These are phyloP conservation scores for Corbicula japonica DNA, from an alignment of 2,888 invertebrate species.

Conservation along the genomic window DNA sequence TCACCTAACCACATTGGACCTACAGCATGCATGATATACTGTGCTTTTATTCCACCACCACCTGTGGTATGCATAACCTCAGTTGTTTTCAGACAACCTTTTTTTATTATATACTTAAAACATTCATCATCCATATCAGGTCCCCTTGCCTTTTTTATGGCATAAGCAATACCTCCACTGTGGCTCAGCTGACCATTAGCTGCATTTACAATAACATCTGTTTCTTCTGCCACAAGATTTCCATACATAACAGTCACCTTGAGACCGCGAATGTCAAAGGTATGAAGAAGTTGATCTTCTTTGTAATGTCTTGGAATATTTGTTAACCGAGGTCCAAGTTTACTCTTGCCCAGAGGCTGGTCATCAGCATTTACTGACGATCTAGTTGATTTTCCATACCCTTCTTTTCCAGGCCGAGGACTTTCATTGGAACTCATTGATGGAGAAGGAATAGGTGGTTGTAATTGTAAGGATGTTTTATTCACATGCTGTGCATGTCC, in stretches of 20 bases:
- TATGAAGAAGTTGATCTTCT: constrained; percentile 35
- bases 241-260: constrained; percentile 58
- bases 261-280: constrained; percentile 45
- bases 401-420: background rate
- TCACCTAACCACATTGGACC: constrained; percentile 69
- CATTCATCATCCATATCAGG: constrained; percentile 60
- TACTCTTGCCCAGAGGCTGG: constrained; percentile 1
- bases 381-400: constrained; percentile 4
- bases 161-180: constrained; percentile 64
- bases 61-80: constrained; percentile 61
- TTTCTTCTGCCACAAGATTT: constrained; percentile 51
- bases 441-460: background rate
- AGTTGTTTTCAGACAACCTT: constrained; percentile 53
- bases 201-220: constrained; percentile 69
- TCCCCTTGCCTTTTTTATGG: constrained; percentile 60
- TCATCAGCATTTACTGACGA: constrained; percentile 20
- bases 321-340: background rate
- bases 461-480: background rate
- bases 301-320: constrained; percentile 44
- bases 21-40: constrained; percentile 62
- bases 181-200: constrained; percentile 64
- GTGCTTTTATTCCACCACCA: constrained; percentile 49
- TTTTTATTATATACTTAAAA: constrained; percentile 36
- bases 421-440: constrained; percentile 1
- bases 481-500: background rate